Evolutionary conservation across 2,113 vertebrate species (phyloP).

Genomic region (Rhinopomastus cyanomelas): DNA sequence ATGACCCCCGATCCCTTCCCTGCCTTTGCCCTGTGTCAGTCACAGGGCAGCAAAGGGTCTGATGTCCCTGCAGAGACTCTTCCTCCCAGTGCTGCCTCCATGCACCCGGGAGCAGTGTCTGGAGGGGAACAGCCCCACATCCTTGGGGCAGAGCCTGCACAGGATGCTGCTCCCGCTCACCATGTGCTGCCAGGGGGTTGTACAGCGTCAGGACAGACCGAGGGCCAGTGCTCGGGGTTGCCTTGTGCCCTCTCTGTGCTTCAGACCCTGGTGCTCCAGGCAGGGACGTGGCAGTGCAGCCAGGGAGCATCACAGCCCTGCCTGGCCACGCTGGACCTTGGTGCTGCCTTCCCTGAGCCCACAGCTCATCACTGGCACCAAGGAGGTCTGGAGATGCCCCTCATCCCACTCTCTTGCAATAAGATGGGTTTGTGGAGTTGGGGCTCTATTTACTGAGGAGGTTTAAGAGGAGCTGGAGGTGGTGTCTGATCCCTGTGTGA

Average conservation of each 20-base stretch:
- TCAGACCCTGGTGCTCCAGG: no score
- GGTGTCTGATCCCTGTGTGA: background rate
- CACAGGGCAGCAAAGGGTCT: background rate
- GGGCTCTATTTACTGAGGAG: background rate
- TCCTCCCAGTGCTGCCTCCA: no score
- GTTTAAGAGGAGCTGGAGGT: constrained; percentile 13
- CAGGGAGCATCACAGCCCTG: background rate
- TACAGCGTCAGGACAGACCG: no score
- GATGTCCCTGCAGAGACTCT: background rate
- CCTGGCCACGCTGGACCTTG: background rate
- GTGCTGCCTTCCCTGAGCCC: background rate
- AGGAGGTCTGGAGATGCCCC: background rate
- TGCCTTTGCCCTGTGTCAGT: background rate
- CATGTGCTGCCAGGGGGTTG: background rate
- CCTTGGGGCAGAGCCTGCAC: background rate
- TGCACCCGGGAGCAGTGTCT: background rate
- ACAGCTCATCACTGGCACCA: background rate
- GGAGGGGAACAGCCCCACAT: background rate
- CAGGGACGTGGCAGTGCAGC: no score
- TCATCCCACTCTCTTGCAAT: background rate
- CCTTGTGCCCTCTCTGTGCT: no score
- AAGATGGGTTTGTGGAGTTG: constrained; percentile 25
- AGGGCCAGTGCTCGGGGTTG: no score
- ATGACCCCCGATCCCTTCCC: background rate
- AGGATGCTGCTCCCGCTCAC: background rate